Evolutionary conservation across 2,797 vertebrate genomes (phyloP).

Genomic region (Gadopsis bispinosus): DNA sequence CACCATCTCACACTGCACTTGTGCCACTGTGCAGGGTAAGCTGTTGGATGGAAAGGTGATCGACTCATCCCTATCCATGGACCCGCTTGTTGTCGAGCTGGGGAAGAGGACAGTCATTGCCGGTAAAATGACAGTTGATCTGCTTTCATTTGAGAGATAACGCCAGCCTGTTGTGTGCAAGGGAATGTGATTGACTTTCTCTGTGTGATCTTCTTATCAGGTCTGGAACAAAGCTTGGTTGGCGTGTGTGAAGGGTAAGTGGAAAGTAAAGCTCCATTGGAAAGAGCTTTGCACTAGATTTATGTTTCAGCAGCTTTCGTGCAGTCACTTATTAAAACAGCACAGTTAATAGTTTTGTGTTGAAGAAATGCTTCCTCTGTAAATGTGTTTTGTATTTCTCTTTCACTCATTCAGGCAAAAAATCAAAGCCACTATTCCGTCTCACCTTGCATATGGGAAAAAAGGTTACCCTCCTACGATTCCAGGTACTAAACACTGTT

Average conservation of each 20-base stretch:
- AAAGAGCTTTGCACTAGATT: background rate
- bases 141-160: slow-evolving; percentile 5
- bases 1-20: slow-evolving; percentile 3
- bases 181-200: slow-evolving; percentile 33
- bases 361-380: background rate
- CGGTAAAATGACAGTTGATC: slow-evolving; percentile 80
- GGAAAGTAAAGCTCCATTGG: slow-evolving; percentile 13
- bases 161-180: background rate
- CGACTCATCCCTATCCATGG: slow-evolving; percentile 91
- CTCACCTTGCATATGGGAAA: slow-evolving; percentile 95
- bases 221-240: slow-evolving; percentile 94
- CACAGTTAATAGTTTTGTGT: background rate
- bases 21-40: slow-evolving; percentile 86
- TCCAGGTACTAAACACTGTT: slow-evolving; percentile 86
- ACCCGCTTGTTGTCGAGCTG: slow-evolving; percentile 95
- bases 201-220: slow-evolving; percentile 76
- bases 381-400: slow-evolving; percentile 23
- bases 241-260: slow-evolving; percentile 96
- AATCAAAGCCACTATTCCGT: slow-evolving; percentile 93
- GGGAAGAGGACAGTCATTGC: slow-evolving; percentile 95
- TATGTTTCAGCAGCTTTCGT: background rate
- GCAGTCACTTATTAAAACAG: background rate
- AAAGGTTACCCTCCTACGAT: slow-evolving; percentile 93
- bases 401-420: slow-evolving; percentile 88
- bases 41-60: slow-evolving; percentile 93